phyloP scores from a whole-genome alignment of 2,888 invertebrate genomes.

The Eupeodes latifasciatus region DNA sequence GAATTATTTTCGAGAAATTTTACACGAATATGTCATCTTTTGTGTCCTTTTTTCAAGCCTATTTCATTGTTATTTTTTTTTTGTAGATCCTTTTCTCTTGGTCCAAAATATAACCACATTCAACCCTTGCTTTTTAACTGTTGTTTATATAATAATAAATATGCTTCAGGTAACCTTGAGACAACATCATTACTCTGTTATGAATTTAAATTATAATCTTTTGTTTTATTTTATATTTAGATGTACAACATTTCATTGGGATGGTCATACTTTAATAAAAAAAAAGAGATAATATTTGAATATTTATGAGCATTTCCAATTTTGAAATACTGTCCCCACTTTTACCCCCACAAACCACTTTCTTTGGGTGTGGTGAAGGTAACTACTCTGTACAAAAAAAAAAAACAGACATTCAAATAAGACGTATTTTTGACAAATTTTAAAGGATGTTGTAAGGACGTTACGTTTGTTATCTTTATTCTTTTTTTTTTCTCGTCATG shows the following conservation, averaged over 20 bases:
- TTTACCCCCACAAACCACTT: no score
- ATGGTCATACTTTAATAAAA: slow-evolving; percentile 3
- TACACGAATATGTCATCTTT: no score
- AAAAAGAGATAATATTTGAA: background rate
- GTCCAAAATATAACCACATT: no score
- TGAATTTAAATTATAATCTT: background rate
- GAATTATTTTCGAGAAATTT: no score
- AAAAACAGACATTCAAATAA: background rate
- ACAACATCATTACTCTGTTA: background rate
- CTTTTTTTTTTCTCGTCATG: background rate
- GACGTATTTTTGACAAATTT: slow-evolving; percentile 9
- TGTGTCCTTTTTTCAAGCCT: no score
- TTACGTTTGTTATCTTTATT: slow-evolving; percentile 1
- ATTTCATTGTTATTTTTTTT: no score
- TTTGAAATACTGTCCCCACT: background rate
- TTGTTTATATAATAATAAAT: background rate
- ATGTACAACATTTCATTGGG: background rate
- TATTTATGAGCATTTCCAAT: background rate
- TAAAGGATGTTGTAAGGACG: slow-evolving; percentile 2
- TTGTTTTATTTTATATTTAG: background rate
- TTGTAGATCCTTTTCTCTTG: no score
- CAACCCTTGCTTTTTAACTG: no score
- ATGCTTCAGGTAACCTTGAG: background rate
- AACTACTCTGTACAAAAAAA: background rate
- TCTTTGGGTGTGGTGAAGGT: no score